Conservation (phyloP, 1,140 invertebrate genomes). For the Drosophila biarmipes region DNA sequence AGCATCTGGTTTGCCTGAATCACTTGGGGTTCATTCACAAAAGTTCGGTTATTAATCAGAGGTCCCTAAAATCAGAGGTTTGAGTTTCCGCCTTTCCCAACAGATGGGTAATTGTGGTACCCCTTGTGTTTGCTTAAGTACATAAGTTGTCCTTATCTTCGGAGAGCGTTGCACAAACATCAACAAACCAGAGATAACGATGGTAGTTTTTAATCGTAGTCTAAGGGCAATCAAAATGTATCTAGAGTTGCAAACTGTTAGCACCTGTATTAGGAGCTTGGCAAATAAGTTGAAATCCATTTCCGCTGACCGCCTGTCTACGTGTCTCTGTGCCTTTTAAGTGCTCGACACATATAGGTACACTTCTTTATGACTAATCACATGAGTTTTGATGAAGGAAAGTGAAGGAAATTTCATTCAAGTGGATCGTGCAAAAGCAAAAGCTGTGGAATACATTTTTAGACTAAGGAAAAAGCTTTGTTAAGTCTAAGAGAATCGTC, state of each 20-base stretch:
- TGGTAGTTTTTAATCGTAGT: not conserved
- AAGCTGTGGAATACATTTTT: slow-evolving; percentile 8
- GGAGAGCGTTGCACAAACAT: slow-evolving; percentile 3
- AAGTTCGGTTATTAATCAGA: not conserved
- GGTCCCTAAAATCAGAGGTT: not conserved
- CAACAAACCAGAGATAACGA: not conserved
- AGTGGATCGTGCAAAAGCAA: slow-evolving; percentile 12
- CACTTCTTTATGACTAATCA: slow-evolving; percentile 26
- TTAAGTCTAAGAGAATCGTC: not conserved
- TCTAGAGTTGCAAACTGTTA: not conserved
- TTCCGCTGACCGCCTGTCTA: slow-evolving; percentile 19
- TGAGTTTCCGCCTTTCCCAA: slow-evolving; percentile 29
- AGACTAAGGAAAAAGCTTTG: not conserved
- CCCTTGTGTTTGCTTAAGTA: slow-evolving; percentile 9
- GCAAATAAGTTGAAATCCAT: slow-evolving; percentile 9
- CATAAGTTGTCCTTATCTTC: not conserved
- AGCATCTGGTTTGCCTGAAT: slow-evolving; percentile 53
- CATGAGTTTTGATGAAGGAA: not conserved
- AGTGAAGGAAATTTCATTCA: slow-evolving; percentile 23
- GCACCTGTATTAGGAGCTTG: slow-evolving; percentile 1
- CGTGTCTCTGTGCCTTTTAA: slow-evolving; percentile 11
- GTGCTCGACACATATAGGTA: slow-evolving; percentile 8
- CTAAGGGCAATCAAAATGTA: not conserved
- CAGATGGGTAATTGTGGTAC: not conserved
- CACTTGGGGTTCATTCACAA: slow-evolving; percentile 38